phyloP scores from a whole-genome alignment of 2,797 vertebrate species.

The Eulemur albifrons region DNA sequence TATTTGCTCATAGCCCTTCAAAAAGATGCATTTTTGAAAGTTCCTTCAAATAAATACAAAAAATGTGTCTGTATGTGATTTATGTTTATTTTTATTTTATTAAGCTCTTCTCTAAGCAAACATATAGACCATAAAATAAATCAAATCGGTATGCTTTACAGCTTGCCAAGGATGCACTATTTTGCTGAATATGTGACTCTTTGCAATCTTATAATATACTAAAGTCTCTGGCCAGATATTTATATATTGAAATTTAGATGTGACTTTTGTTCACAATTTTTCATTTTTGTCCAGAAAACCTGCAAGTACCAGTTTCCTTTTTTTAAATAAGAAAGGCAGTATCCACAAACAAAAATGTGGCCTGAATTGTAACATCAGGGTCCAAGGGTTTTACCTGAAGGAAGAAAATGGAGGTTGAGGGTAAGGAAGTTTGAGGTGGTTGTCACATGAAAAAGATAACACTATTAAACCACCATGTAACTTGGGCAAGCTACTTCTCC shows the following conservation, averaged over 20 bases:
- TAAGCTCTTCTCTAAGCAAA: background rate
- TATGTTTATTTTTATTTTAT: constrained; percentile 10
- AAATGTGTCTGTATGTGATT: background rate
- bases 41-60: background rate
- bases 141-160: background rate
- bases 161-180: background rate
- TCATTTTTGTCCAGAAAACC: background rate
- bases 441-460: background rate
- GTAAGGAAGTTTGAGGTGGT: background rate
- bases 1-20: background rate
- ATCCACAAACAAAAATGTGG: background rate
- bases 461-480: background rate
- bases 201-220: background rate
- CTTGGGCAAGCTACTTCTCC: background rate
- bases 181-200: background rate
- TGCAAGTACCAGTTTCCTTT: background rate
- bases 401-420: background rate
- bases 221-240: background rate
- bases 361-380: background rate
- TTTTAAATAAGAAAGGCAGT: background rate
- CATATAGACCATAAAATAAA: background rate
- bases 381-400: background rate
- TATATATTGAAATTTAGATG: background rate
- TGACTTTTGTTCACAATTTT: background rate
- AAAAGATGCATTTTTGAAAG: background rate